Evolutionary conservation across 2,113 vertebrate genomes (phyloP).

Genomic region (Chrysochloris asiatica): DNA sequence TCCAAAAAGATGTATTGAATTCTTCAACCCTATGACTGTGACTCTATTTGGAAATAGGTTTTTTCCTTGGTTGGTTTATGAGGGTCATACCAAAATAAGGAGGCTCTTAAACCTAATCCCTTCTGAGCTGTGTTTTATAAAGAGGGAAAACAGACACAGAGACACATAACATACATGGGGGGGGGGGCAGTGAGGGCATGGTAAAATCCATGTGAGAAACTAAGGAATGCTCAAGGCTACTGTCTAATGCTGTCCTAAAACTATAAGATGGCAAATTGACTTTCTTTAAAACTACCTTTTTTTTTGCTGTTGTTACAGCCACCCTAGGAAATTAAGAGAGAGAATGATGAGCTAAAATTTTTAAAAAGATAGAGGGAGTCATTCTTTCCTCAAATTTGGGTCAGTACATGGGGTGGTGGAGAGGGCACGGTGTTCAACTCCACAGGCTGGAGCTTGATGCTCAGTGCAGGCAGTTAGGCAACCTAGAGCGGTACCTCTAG

Average conservation of each 20-base stretch:
- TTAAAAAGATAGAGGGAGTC: not conserved
- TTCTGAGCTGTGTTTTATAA: not conserved
- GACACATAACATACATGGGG: not conserved
- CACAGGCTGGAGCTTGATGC: not conserved
- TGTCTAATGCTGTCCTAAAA: not conserved
- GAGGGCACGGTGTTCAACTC: not conserved
- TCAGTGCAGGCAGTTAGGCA: not conserved
- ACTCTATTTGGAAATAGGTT: not conserved
- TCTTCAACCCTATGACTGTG: not conserved
- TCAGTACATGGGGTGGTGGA: fast-evolving
- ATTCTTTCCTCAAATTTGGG: not conserved
- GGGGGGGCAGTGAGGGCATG: no score
- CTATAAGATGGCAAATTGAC: not conserved
- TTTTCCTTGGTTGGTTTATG: not conserved
- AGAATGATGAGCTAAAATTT: not conserved
- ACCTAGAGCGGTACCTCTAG: not conserved
- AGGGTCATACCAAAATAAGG: not conserved
- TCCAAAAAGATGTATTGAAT: not conserved
- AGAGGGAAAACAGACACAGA: not conserved
- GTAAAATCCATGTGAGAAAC: no score
- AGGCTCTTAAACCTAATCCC: not conserved
- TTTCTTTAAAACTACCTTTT: not conserved
- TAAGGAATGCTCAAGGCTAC: no score
- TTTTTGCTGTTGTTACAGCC: not conserved
- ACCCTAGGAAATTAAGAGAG: not conserved